Conservation (phyloP, 2,888 invertebrate species). For the Panopea generosa region DNA sequence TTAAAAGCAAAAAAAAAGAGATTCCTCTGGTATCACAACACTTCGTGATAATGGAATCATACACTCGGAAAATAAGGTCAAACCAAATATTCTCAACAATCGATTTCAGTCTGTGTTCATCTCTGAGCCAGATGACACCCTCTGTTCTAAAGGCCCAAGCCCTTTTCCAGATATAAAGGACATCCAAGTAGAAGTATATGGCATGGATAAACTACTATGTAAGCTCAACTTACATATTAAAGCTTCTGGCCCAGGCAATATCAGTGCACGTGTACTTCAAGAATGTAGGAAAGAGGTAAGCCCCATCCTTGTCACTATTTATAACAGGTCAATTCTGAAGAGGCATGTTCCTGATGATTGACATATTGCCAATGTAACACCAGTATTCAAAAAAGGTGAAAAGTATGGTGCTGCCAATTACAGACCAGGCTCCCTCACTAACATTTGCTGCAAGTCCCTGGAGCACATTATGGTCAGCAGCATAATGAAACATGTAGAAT, state of each 20-base stretch:
- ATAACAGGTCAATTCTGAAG: not conserved
- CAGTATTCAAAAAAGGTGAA: conserved; percentile 12
- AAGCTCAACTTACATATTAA: conserved; percentile 10
- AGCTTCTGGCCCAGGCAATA: conserved; percentile 7
- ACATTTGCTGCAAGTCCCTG: conserved; percentile 9
- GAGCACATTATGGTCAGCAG: conserved; percentile 6
- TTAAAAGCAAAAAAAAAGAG: not conserved
- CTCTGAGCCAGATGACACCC: too few relatives aligned
- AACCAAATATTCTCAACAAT: not conserved
- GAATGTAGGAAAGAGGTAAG: not conserved
- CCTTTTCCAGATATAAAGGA: not conserved
- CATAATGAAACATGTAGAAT: conserved; percentile 18
- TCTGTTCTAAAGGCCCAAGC: not conserved
- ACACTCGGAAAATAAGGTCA: not conserved
- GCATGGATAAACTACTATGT: not conserved
- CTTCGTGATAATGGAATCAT: not conserved
- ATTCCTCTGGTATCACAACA: not conserved
- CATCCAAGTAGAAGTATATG: not conserved
- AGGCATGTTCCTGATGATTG: conserved; percentile 1
- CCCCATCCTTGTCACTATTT: conserved; percentile 14
- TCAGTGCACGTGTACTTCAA: conserved; percentile 4
- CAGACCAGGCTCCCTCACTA: conserved; percentile 4
- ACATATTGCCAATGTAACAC: conserved; percentile 7
- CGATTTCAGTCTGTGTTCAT: not conserved
- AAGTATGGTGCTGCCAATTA: conserved; percentile 12